These are phyloP conservation scores for Cladopsammia gracilis DNA, from an alignment of 64 coral and sea anemone genomes.

Conservation along the genomic window DNA sequence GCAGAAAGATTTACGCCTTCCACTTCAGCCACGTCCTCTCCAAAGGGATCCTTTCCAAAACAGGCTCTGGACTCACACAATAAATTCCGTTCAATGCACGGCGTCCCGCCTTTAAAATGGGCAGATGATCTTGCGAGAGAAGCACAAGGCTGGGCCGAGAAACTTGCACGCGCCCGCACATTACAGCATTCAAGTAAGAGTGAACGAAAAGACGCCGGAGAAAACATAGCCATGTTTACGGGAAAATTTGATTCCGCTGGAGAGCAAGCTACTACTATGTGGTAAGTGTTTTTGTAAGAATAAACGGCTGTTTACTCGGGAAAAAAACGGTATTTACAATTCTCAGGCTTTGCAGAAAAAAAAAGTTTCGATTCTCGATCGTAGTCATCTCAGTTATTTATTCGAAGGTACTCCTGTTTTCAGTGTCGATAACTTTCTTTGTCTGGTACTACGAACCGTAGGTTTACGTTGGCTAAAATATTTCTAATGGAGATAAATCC, in stretches of 20 bases:
- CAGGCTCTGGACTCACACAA: conserved; percentile 62
- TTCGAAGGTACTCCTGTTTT: too few relatives aligned
- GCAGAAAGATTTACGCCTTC: conserved; percentile 39
- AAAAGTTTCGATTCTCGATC: too few relatives aligned
- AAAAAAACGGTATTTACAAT: too few relatives aligned
- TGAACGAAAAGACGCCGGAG: conserved; percentile 73
- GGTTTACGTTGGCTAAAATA: too few relatives aligned
- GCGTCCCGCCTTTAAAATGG: conserved; percentile 52
- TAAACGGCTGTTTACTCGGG: too few relatives aligned
- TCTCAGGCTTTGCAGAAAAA: too few relatives aligned
- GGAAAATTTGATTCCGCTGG: conserved; percentile 82
- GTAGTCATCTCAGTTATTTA: too few relatives aligned
- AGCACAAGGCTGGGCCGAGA: conserved; percentile 65
- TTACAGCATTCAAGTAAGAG: conserved; percentile 75
- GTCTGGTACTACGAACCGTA: too few relatives aligned
- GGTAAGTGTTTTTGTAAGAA: conserved; percentile 8
- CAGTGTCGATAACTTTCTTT: too few relatives aligned
- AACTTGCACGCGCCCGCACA: conserved; percentile 50
- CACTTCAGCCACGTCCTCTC: conserved; percentile 40
- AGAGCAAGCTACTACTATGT: conserved; percentile 79
- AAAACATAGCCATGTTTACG: conserved; percentile 89
- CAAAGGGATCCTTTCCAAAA: conserved; percentile 49
- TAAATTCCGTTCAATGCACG: conserved; percentile 69
- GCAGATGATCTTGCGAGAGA: conserved; percentile 54
- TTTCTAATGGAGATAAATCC: too few relatives aligned